Percentiles rank a stretch among this genome's conserved stretches.
Conservation (phyloP, 2,113 vertebrate genomes). For the Dasyprocta punctata region DNA sequence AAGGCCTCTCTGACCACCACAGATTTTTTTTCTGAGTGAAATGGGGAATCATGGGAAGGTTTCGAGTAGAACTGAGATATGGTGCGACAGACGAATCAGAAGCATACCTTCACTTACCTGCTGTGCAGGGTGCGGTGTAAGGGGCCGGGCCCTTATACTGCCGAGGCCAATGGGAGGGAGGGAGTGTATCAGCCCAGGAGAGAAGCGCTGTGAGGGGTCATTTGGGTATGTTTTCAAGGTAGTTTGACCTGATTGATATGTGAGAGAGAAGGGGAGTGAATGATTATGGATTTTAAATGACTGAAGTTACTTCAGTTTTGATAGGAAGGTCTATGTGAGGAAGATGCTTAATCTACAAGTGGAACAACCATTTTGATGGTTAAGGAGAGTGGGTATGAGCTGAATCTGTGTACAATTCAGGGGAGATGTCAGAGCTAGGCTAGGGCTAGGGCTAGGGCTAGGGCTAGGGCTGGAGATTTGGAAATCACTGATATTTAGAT, state of each 20-base stretch:
- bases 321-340: neutral
- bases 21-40: neutral
- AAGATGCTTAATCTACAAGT: neutral
- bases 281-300: too few relatives aligned
- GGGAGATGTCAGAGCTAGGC: neutral
- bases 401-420: neutral
- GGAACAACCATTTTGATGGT: neutral
- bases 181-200: accelerated
- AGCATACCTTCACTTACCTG: accelerated
- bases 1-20: neutral
- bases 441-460: neutral
- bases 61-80: neutral
- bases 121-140: neutral
- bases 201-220: accelerated
- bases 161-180: neutral
- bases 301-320: neutral
- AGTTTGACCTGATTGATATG: neutral
- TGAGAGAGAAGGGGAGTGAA: neutral
- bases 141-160: too few relatives aligned
- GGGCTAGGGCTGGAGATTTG: neutral
- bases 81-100: neutral
- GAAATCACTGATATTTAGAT: neutral
- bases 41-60: neutral
- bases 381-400: neutral
- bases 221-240: accelerated